phyloP scores from a whole-genome alignment of 2,113 vertebrate species.

The Vulpes lagopus region DNA sequence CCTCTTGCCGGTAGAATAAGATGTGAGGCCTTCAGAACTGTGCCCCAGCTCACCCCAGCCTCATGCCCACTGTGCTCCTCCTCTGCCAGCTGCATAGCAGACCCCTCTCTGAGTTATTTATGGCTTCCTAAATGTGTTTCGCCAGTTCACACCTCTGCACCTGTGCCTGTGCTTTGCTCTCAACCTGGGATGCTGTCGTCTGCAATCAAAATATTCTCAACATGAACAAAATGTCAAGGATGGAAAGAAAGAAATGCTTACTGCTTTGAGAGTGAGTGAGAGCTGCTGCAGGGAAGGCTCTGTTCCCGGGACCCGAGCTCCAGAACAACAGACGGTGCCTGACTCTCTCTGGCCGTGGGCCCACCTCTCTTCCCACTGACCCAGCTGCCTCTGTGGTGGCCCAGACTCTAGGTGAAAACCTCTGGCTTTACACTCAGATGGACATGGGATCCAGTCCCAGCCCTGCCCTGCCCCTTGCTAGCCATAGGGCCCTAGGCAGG shows the following conservation, averaged over 20 bases:
- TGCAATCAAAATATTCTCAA: background rate
- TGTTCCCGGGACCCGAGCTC: fast-evolving
- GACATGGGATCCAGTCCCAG: background rate
- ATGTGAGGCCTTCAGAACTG: too few relatives aligned
- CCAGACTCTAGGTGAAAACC: background rate
- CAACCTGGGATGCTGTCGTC: fast-evolving
- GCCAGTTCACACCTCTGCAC: fast-evolving
- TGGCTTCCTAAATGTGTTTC: fast-evolving
- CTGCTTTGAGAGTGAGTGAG: background rate
- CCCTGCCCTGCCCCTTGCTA: background rate
- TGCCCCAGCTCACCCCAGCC: background rate
- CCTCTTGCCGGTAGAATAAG: background rate
- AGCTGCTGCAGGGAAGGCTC: fast-evolving
- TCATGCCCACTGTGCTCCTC: fast-evolving
- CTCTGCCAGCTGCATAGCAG: fast-evolving
- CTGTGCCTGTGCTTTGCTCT: fast-evolving
- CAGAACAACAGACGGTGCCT: fast-evolving
- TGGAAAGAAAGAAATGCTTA: background rate
- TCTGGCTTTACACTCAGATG: background rate
- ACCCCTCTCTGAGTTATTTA: fast-evolving
- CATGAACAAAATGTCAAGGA: background rate
- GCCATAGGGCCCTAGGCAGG: background rate
- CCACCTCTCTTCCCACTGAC: too few relatives aligned
- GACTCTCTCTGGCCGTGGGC: too few relatives aligned
- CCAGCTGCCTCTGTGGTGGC: background rate